phyloP scores from a whole-genome alignment of 2,113 vertebrate species.

The Rousettus leschenaultii region DNA sequence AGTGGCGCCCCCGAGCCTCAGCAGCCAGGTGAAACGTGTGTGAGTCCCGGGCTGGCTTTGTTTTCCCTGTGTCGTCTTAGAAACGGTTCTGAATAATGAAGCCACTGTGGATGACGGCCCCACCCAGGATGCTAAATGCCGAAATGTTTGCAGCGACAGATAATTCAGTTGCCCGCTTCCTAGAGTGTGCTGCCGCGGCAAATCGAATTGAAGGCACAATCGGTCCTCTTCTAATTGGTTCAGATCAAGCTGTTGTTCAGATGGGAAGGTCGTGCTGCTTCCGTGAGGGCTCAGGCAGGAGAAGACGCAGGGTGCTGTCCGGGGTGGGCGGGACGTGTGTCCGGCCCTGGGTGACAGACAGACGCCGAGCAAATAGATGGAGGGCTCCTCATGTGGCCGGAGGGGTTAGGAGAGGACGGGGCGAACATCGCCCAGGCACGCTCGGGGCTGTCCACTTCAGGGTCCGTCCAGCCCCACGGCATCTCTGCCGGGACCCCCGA shows the following conservation, averaged over 20 bases:
- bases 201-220: neutral
- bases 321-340: neutral
- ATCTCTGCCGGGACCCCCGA: neutral
- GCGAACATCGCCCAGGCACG: fast-evolving
- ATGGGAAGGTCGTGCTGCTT: neutral
- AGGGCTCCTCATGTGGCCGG: fast-evolving
- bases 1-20: fast-evolving
- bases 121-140: conserved; percentile 28
- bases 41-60: neutral
- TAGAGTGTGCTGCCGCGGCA: neutral
- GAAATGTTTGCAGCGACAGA: neutral
- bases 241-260: neutral
- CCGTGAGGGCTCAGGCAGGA: neutral
- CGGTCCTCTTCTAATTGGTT: conserved; percentile 11
- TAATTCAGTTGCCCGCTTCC: neutral
- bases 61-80: neutral
- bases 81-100: neutral
- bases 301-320: fast-evolving
- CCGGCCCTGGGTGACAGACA: fast-evolving
- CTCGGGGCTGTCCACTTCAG: neutral
- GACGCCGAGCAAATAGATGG: no score
- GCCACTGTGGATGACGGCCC: neutral
- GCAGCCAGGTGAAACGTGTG: fast-evolving
- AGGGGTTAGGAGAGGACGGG: fast-evolving
- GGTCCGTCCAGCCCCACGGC: no score